Evolutionary conservation across 2,888 invertebrate species (phyloP), one percentile per base, ranked within the genome.

Genomic region (Saturnia japonica): DNA sequence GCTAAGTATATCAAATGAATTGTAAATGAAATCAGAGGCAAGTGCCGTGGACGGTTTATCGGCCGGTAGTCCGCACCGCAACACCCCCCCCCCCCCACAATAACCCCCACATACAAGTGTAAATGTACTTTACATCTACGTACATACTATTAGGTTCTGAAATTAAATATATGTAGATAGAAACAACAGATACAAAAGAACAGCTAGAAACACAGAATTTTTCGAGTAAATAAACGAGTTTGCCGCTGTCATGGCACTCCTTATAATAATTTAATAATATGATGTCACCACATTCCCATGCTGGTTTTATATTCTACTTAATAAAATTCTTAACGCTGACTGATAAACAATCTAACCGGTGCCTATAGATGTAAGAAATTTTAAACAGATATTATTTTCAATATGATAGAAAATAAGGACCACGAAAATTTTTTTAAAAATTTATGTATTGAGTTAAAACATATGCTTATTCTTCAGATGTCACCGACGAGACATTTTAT

Each of bases 21-120:
- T 93, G 93, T 91, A 93, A 93, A 93, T 93, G 93, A 92, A 92
- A 92, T 92, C 92, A 92, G 84, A 77, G 85, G 82, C 85, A 88
- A 92, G 93, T 86, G 87, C 80, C 79, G 85, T 77, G 77, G 77
- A 77, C 81, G 82, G 82, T 87, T 88, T 89, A 90, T 89, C 86
- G 86, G 68, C 68, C 67, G 34, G 42, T 62, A 25, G 66, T 25
- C 28, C 54, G 12, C 2, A 25, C 22, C 51, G 40, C 54, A 47
- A 4, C 34, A 4, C 34, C 34, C 34, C 34, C 34, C 34, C 6
- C 34, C 6, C 34, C 34, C 6, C 6, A 2, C 34, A 4, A 2
- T 6, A 34, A 7, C 40, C 40, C 40, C 19, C 12, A 60, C 40
- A 16, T 28, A 34, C 57, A 28, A 12, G 34, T 22, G 12, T 28